phyloP scores from a whole-genome alignment of 1,140 invertebrate species.

The Neuroterus valhalla region DNA sequence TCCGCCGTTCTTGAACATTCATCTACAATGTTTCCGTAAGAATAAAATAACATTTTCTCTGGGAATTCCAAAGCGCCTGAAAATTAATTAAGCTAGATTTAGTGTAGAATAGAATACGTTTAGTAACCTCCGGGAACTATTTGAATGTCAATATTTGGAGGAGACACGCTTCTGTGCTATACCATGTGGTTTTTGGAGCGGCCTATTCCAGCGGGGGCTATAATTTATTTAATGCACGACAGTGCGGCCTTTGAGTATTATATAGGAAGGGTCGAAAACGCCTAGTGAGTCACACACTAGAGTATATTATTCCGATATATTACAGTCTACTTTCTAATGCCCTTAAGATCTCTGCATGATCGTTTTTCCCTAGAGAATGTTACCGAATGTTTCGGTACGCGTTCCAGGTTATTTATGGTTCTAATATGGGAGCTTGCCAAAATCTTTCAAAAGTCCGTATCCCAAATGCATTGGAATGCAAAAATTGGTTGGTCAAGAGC shows the following conservation, averaged over 20 bases:
- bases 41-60: no score
- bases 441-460: no score
- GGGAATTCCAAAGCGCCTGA: no score
- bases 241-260: background rate
- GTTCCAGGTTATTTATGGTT: no score
- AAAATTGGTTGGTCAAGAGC: no score
- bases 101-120: no score
- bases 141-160: slow-evolving; percentile 30
- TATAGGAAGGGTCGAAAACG: slow-evolving; percentile 9
- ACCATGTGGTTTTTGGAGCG: slow-evolving; percentile 20
- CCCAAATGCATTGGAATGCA: no score
- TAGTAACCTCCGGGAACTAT: slow-evolving; percentile 12
- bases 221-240: slow-evolving; percentile 30
- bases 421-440: no score
- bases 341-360: background rate
- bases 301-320: slow-evolving; percentile 17
- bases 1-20: no score
- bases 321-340: background rate
- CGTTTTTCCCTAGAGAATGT: background rate
- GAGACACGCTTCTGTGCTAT: slow-evolving; percentile 22
- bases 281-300: slow-evolving; percentile 20
- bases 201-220: slow-evolving; percentile 14
- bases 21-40: no score
- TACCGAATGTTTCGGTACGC: slow-evolving; percentile 2
- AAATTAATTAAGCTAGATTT: background rate